Conservation (phyloP, 2,888 invertebrate genomes). For the Philereme vetulata region DNA sequence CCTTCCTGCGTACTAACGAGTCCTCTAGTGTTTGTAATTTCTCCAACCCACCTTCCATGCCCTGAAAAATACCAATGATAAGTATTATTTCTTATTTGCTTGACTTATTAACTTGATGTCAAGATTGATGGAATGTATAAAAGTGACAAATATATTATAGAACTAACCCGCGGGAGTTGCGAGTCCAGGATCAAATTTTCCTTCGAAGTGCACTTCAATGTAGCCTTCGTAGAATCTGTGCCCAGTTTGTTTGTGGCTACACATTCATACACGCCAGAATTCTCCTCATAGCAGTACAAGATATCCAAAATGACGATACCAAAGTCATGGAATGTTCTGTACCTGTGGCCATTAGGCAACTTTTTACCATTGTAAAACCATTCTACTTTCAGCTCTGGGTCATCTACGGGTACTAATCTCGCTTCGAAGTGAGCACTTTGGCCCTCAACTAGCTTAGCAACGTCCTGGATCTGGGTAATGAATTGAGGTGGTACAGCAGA, state of each 20-base stretch:
- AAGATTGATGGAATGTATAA: neutral
- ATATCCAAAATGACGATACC: constrained; percentile 98
- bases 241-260: constrained; percentile 96
- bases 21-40: constrained; percentile 97
- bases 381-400: constrained; percentile 96
- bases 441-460: constrained; percentile 95
- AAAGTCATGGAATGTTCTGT: constrained; percentile 98
- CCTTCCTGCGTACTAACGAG: constrained; percentile 90
- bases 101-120: too few relatives aligned
- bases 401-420: constrained; percentile 95
- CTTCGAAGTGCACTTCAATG: constrained; percentile 93
- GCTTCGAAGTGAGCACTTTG: constrained; percentile 98
- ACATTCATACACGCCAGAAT: constrained; percentile 97
- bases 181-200: constrained; percentile 95
- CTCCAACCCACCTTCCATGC: constrained; percentile 97
- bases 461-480: constrained; percentile 92
- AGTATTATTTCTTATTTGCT: too few relatives aligned
- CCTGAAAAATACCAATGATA: constrained; percentile 70
- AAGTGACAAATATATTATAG: neutral
- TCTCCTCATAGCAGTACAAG: constrained; percentile 97
- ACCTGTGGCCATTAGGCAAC: constrained; percentile 96
- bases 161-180: constrained; percentile 92
- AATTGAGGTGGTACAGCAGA: constrained; percentile 94
- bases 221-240: constrained; percentile 92
- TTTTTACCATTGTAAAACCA: constrained; percentile 98